Conservation (phyloP, 2,113 vertebrate species). For the Meles meles region DNA sequence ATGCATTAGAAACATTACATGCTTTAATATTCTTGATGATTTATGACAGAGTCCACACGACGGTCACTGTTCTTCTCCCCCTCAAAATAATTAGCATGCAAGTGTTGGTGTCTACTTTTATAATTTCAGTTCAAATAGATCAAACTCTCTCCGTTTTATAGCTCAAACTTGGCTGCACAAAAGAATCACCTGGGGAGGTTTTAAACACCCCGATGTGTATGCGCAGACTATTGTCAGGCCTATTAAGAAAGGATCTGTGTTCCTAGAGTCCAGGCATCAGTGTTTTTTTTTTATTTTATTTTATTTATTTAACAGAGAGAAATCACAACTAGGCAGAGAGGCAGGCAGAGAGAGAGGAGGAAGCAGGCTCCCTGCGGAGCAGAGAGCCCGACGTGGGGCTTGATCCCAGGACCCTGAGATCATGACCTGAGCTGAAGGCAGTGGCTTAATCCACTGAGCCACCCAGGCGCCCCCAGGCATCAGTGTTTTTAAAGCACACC, state of each 20-base stretch:
- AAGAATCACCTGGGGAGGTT: neutral
- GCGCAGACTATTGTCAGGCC: neutral
- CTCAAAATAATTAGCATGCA: neutral
- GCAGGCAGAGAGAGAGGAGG: no score
- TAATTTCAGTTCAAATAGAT: neutral
- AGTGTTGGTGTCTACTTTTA: constrained; percentile 9
- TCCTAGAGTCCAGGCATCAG: neutral
- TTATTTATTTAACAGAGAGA: no score
- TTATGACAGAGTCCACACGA: neutral
- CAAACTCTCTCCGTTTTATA: neutral
- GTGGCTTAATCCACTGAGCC: no score
- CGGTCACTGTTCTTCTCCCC: neutral
- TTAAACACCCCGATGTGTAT: neutral
- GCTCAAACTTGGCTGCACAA: neutral
- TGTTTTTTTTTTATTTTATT: no score
- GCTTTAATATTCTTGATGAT: neutral
- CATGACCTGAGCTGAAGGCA: no score
- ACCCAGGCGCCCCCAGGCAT: no score
- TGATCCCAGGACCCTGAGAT: no score
- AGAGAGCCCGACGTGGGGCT: no score
- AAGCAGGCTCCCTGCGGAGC: no score
- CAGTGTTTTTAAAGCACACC: neutral
- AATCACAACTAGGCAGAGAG: no score
- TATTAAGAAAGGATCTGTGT: neutral
- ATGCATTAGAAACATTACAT: neutral